Conservation (phyloP, 2,888 invertebrate genomes). For the Rapana venosa region DNA sequence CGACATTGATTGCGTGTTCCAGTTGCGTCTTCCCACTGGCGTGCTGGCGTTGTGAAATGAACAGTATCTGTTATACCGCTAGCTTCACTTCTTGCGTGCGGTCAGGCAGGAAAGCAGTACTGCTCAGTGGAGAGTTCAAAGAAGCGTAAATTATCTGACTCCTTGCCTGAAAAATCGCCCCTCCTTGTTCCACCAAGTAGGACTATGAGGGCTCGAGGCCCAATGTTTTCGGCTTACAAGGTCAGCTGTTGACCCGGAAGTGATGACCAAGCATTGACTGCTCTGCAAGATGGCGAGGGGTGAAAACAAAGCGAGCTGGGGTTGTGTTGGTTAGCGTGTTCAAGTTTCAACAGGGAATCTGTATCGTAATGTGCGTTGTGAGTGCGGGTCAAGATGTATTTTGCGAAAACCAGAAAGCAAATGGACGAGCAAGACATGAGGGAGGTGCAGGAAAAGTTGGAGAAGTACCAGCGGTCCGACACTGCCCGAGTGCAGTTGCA, state of each 20-base stretch:
- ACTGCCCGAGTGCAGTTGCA: conserved; percentile 50
- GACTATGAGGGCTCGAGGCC: background rate
- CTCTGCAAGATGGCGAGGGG: conserved; percentile 49
- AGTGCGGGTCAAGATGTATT: conserved; percentile 46
- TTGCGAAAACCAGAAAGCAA: conserved; percentile 52
- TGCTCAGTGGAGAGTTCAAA: background rate
- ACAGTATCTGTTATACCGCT: background rate
- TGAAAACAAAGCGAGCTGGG: conserved; percentile 46
- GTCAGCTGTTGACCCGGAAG: conserved; percentile 50
- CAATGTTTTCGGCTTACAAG: conserved; percentile 1
- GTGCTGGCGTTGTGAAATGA: background rate
- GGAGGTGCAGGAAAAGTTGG: conserved; percentile 43
- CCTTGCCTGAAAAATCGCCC: background rate
- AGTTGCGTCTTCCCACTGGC: background rate
- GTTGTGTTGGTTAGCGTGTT: conserved; percentile 33
- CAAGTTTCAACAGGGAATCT: conserved; percentile 35
- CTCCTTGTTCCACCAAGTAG: background rate
- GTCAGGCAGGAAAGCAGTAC: conserved; percentile 22
- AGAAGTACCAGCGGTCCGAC: conserved; percentile 50
- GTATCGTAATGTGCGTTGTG: conserved; percentile 31
- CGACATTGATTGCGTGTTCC: conserved; percentile 32
- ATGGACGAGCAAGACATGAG: conserved; percentile 50
- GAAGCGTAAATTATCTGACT: conserved; percentile 2
- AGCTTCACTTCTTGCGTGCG: conserved; percentile 20
- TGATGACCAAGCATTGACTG: conserved; percentile 41